These are phyloP conservation scores for Diacarnus erythraeanus DNA, from an alignment of 37 sponge, comb jelly and placozoan species.

Conservation along the genomic window DNA sequence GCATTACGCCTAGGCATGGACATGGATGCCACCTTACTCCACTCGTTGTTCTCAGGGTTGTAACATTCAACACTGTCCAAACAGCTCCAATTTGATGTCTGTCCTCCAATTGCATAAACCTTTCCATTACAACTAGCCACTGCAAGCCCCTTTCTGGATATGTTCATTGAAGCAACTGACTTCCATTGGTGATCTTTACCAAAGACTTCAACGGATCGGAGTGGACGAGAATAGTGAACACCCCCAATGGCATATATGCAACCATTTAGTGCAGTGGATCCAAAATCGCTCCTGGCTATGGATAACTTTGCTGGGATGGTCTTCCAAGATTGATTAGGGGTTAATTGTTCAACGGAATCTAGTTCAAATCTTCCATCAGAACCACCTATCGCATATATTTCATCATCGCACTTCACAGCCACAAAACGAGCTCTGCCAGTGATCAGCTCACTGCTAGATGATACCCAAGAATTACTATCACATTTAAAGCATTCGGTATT, in stretches of 20 bases:
- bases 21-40: constrained; percentile 51
- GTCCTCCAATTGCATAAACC: constrained; percentile 76
- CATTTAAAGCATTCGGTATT: constrained; percentile 38
- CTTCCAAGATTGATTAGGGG: constrained; percentile 21
- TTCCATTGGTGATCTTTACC: constrained; percentile 17
- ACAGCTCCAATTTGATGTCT: constrained; percentile 26
- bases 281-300: constrained; percentile 42
- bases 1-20: constrained; percentile 61
- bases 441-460: neutral
- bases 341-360: constrained; percentile 25
- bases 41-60: constrained; percentile 22
- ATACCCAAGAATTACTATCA: constrained; percentile 36
- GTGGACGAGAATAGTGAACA: constrained; percentile 26
- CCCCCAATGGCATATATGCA: constrained; percentile 53
- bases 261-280: constrained; percentile 25
- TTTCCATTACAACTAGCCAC: constrained; percentile 35
- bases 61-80: constrained; percentile 63
- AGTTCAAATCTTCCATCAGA: constrained; percentile 63
- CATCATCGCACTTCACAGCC: constrained; percentile 4
- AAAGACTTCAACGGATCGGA: constrained; percentile 28
- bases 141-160: constrained; percentile 34
- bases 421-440: constrained; percentile 48
- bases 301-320: constrained; percentile 1
- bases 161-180: constrained; percentile 34
- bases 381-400: constrained; percentile 71